Conservation (phyloP, 2,113 vertebrate species). For the Sigmodon hispidus region DNA sequence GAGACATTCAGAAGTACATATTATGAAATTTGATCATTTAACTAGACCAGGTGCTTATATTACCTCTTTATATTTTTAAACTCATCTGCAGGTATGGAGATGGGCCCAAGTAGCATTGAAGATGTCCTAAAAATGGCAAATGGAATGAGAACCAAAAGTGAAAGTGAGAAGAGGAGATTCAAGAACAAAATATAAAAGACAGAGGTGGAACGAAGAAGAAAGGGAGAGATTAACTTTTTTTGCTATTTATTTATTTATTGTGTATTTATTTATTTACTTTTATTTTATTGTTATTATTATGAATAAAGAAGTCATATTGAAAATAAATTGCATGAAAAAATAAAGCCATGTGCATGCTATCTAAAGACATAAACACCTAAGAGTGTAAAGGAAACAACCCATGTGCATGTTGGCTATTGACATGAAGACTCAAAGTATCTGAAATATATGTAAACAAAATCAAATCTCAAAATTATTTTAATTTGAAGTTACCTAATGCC, state of each 20-base stretch:
- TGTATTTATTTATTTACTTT: too few species aligned
- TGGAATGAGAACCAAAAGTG: too few species aligned
- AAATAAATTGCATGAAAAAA: not conserved
- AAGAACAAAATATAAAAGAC: not conserved
- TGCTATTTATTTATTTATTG: too few species aligned
- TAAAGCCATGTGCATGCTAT: accelerated
- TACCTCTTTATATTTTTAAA: not conserved
- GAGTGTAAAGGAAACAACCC: not conserved
- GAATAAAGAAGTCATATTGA: too few species aligned
- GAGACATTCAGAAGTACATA: not conserved
- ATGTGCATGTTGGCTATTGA: not conserved
- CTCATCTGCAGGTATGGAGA: not conserved
- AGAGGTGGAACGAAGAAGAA: not conserved
- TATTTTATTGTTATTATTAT: too few species aligned
- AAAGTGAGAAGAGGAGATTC: not conserved
- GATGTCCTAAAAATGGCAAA: not conserved
- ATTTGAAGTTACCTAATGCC: not conserved
- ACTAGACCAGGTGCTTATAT: not conserved
- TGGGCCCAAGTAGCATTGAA: too few species aligned
- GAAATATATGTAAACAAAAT: not conserved
- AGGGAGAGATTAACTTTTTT: not conserved
- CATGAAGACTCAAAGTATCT: not conserved
- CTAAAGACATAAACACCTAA: not conserved
- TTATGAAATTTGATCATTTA: not conserved
- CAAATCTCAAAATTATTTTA: not conserved